A percentile compares a stretch with the other conserved stretches of the same genome.
These are phyloP conservation scores for Megaceryle maxima DNA, from an alignment of 2,113 vertebrate species.

Conservation along the genomic window DNA sequence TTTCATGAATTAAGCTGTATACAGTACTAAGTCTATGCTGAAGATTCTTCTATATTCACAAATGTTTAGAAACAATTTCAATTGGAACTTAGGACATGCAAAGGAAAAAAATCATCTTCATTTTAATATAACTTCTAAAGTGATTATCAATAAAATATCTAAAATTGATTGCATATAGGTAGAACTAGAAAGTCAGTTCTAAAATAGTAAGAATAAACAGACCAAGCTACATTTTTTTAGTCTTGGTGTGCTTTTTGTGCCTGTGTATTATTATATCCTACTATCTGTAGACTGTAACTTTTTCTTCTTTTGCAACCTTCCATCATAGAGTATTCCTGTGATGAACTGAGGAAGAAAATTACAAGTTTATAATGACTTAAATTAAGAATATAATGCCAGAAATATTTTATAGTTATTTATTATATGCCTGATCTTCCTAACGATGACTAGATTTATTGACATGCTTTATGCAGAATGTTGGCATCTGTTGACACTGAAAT, in stretches of 20 bases:
- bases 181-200: neutral
- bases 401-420: neutral
- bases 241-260: neutral
- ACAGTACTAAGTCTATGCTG: neutral
- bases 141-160: neutral
- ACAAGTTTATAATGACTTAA: neutral
- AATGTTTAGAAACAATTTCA: neutral
- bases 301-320: neutral
- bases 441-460: neutral
- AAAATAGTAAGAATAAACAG: neutral
- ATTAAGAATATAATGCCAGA: neutral
- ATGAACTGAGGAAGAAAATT: neutral
- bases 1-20: neutral
- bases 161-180: neutral
- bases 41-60: neutral
- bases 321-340: neutral
- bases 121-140: neutral
- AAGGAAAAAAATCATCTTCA: neutral
- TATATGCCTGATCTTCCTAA: neutral
- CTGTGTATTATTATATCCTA: neutral
- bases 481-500: neutral
- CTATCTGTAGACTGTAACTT: neutral
- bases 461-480: neutral
- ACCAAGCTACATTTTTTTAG: neutral
- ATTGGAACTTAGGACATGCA: neutral